Conservation (phyloP, 2,797 vertebrate species). For the Hapalemur alaotrensis region DNA sequence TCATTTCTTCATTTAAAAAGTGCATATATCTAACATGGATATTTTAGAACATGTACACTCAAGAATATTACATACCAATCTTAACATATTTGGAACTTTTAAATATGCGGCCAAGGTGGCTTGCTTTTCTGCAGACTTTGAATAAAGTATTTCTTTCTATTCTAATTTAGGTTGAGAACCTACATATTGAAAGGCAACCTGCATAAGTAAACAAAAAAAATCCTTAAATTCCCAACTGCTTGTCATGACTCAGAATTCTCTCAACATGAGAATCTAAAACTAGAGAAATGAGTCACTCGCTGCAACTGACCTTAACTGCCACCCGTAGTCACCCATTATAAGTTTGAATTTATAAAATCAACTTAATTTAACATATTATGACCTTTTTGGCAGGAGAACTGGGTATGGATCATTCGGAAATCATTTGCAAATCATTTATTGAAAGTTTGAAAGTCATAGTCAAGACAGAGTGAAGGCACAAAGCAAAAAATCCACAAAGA, state of each 20-base stretch:
- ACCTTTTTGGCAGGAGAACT: background rate
- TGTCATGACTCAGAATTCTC: background rate
- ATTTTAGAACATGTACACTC: background rate
- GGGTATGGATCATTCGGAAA: background rate
- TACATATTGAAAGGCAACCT: background rate
- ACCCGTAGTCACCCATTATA: background rate
- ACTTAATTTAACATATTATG: background rate
- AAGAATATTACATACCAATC: background rate
- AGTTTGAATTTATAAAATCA: background rate
- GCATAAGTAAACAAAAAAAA: background rate
- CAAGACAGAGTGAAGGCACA: background rate
- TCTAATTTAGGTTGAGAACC: background rate
- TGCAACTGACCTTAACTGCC: background rate
- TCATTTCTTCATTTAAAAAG: constrained; percentile 26
- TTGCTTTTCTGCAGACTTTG: background rate
- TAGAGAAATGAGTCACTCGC: background rate
- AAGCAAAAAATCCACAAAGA: background rate
- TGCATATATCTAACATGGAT: background rate
- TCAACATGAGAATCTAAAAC: background rate
- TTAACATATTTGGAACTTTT: background rate
- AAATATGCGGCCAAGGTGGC: background rate
- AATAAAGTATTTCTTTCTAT: background rate
- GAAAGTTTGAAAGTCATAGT: background rate
- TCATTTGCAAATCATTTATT: background rate
- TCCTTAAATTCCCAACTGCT: background rate